phyloP scores from a whole-genome alignment of 2,888 invertebrate species.

The Colostygia pectinataria region DNA sequence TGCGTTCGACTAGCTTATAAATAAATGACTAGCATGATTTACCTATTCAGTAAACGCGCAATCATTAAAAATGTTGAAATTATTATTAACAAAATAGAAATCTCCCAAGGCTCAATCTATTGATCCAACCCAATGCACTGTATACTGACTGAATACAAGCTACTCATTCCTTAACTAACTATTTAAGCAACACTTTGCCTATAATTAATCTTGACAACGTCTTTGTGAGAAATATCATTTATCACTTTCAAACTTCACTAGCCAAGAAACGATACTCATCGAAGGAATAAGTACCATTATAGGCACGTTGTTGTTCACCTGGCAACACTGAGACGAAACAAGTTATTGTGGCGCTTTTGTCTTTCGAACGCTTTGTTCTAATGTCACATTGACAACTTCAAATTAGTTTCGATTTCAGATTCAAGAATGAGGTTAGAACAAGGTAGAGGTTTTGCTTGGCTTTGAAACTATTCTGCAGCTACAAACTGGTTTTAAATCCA shows the following conservation, averaged over 20 bases:
- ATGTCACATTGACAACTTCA: conserved; percentile 43
- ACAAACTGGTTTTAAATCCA: no score
- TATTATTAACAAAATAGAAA: conserved; percentile 27
- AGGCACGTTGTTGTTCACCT: conserved; percentile 45
- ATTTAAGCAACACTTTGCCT: conserved; percentile 73
- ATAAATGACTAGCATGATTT: conserved; percentile 18
- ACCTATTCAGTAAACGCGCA: conserved; percentile 19
- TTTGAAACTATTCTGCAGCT: no score
- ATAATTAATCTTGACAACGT: conserved; percentile 80
- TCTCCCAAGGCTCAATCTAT: conserved; percentile 24
- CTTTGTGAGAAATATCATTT: conserved; percentile 73
- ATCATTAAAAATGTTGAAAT: conserved; percentile 27
- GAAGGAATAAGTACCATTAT: conserved; percentile 45
- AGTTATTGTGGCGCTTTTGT: conserved; percentile 46
- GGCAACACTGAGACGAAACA: conserved; percentile 49
- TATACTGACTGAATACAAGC: conserved; percentile 46
- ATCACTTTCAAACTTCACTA: conserved; percentile 68
- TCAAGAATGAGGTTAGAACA: no score
- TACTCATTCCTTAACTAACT: conserved; percentile 74
- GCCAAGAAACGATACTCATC: conserved; percentile 50
- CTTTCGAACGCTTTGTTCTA: conserved; percentile 44
- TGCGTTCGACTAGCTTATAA: neutral
- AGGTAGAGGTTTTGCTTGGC: no score
- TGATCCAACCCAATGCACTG: conserved; percentile 24
- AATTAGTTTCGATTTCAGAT: conserved; percentile 37